Percentiles rank a stretch among this genome's conserved stretches.
These are phyloP conservation scores for Scophthalmus maximus DNA, from an alignment of 2,113 vertebrate species.

Conservation along the genomic window DNA sequence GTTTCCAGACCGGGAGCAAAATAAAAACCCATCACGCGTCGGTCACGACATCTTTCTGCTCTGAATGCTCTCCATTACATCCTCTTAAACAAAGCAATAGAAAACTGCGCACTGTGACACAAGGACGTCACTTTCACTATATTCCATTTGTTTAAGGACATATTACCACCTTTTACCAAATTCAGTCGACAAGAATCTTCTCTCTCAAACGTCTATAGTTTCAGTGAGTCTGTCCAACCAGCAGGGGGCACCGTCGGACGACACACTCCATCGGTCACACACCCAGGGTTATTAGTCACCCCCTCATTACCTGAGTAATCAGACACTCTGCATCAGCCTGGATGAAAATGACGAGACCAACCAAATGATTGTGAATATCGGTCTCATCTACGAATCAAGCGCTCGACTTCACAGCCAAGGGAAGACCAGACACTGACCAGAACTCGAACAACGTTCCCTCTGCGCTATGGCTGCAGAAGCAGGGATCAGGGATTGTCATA, in stretches of 20 bases:
- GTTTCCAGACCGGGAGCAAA: not conserved
- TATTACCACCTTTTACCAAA: too few species aligned
- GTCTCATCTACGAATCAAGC: slow-evolving; percentile 31
- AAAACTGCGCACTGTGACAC: not conserved
- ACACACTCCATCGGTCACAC: not conserved
- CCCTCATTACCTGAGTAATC: slow-evolving; percentile 31
- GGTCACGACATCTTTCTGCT: not conserved
- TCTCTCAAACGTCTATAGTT: too few species aligned
- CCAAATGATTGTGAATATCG: slow-evolving; percentile 19
- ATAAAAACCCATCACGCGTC: not conserved
- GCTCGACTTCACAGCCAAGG: slow-evolving; percentile 28
- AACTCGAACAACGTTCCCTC: not conserved
- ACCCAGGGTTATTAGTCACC: not conserved
- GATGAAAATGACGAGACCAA: slow-evolving; percentile 4
- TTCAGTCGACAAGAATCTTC: not conserved
- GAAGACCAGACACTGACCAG: slow-evolving; percentile 27
- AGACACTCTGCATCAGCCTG: not conserved
- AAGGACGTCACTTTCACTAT: not conserved
- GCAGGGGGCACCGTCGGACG: too few species aligned
- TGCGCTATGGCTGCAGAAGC: not conserved
- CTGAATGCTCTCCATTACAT: not conserved
- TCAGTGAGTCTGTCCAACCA: too few species aligned
- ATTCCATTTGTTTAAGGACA: too few species aligned
- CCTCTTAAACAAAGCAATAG: not conserved
- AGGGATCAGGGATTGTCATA: too few species aligned